These are phyloP conservation scores for Bagarius yarrelli DNA, from an alignment of 2,113 vertebrate species.

Conservation along the genomic window DNA sequence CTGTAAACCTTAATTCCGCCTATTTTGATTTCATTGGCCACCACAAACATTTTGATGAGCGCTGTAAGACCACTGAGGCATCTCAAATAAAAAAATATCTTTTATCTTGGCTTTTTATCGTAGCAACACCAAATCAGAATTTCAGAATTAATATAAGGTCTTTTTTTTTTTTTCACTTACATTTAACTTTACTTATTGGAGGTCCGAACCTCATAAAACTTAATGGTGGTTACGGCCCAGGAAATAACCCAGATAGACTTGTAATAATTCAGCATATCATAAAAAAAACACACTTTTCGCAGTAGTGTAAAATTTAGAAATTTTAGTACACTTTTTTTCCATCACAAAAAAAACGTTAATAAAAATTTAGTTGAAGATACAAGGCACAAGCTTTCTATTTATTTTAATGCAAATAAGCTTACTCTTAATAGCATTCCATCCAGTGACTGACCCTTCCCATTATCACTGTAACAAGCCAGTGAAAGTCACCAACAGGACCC, in stretches of 20 bases:
- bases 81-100: no score
- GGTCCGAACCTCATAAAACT: no score
- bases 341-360: background rate
- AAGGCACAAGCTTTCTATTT: background rate
- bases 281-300: background rate
- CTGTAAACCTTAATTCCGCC: no score
- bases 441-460: background rate
- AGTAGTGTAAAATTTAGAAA: background rate
- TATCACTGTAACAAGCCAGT: background rate
- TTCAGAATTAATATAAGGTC: no score
- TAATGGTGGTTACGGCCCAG: no score
- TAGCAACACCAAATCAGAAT: no score
- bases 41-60: no score
- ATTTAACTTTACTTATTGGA: no score
- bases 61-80: no score
- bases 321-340: background rate
- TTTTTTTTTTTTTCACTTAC: no score
- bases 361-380: background rate
- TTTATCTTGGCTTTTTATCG: no score
- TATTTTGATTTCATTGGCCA: no score
- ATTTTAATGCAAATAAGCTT: background rate
- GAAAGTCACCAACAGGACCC: constrained; percentile 31
- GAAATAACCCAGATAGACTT: background rate
- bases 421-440: background rate
- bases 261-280: background rate